Base-by-base conservation (phyloP, 2,113 vertebrate genomes). In the Heterochromis multidens region DNA sequence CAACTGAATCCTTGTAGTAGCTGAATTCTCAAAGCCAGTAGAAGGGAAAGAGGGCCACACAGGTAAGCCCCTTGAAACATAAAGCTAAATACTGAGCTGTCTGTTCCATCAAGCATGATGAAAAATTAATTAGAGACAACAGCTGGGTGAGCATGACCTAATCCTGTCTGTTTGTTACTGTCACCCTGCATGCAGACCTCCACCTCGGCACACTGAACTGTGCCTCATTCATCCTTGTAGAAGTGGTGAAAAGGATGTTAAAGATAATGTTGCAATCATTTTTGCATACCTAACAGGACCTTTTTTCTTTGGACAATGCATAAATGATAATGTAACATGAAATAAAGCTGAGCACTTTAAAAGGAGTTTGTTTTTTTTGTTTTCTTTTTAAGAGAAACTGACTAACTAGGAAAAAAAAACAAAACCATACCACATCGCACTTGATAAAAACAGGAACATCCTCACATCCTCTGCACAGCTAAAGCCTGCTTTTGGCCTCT, bases 111-210 rank as follows among this genome's bases (percentile, higher is more conserved):
- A 13, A 80, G 79, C 81, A 16, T 40, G 27, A 52, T 74, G 46
- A 74, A 74, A 52, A 23, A 59, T 78, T 21, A 61, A 81, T 81
- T 49, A 77, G 21, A 84, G 79, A 82, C 72, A 60, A 40, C 84
- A 87, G 87, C 84, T 85, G 74, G 37, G 79, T 77, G 72, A 82
- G 78, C 59, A 23, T 29, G 63, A 74, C 60, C 61, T 57, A 6
- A 72, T 79, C 33, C 67, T 52, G 67, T 74, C 46, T 74, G 43
- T 52, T 31, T 78, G 56, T 67, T 79, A 16, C 54, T n/a, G 58
- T 85, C 65, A 57, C 58, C 25, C 35, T 59, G 70, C 56, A 52
- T 3, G 0, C 27, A 52, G 67, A 4, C 43, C 67, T 49, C 65
- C 0, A 6, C 65, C 25, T 52, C 60, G 9, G 25, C 11, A 74